These are phyloP conservation scores for Sardinella longiceps DNA, from an alignment of 2,797 vertebrate genomes.

Conservation along the genomic window DNA sequence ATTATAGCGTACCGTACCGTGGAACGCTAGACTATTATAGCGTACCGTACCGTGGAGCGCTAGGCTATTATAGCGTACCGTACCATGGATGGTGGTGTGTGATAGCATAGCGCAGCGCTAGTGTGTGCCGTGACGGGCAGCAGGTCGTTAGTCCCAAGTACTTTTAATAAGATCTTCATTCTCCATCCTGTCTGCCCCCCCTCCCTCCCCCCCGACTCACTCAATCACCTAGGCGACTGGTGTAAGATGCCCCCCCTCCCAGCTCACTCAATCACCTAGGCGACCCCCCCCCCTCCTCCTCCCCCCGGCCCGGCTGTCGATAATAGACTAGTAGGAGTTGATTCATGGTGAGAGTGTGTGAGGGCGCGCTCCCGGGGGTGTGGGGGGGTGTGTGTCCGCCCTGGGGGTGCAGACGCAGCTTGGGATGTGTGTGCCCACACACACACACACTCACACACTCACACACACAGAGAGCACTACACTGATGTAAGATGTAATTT, in stretches of 20 bases:
- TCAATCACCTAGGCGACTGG: too few relatives aligned
- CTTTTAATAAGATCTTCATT: slow-evolving; percentile 49
- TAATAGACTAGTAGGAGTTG: slow-evolving; percentile 58
- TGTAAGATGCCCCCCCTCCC: too few relatives aligned
- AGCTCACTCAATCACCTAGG: slow-evolving; percentile 46
- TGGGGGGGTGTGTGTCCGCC: not conserved
- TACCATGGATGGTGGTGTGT: too few relatives aligned
- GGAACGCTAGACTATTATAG: too few relatives aligned
- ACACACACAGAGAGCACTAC: slow-evolving; percentile 19
- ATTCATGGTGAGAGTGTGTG: slow-evolving; percentile 53
- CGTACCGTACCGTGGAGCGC: too few relatives aligned
- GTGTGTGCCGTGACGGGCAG: slow-evolving; percentile 40
- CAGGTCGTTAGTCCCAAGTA: slow-evolving; percentile 35
- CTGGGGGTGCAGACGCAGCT: not conserved
- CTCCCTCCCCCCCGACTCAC: not conserved
- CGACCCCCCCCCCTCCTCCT: not conserved
- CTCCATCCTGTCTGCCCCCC: slow-evolving; percentile 38
- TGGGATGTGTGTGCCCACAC: slow-evolving; percentile 11
- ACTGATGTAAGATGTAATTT: slow-evolving; percentile 4
- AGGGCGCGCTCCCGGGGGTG: slow-evolving; percentile 49
- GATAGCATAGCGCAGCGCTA: too few relatives aligned
- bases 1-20: too few relatives aligned
- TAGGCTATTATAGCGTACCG: too few relatives aligned
- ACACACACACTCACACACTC: not conserved
- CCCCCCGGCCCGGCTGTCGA: slow-evolving; percentile 46